Conservation (phyloP, 2,797 vertebrate species). For the Pterois miles region DNA sequence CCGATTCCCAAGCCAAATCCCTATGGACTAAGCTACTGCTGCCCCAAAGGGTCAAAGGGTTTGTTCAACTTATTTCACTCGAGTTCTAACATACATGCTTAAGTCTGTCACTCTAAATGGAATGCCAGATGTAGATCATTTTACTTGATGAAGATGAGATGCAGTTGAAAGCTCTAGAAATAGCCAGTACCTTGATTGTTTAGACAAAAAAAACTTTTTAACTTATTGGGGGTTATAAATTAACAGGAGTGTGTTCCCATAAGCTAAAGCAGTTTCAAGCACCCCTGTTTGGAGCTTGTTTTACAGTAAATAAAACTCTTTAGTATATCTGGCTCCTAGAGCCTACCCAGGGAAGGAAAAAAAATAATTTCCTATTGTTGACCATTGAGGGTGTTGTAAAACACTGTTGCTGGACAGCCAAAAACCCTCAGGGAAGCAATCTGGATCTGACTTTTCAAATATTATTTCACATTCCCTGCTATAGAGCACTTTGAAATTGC, state of each 20-base stretch:
- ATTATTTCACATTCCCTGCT: slow-evolving; percentile 49
- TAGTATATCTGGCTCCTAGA: slow-evolving; percentile 1
- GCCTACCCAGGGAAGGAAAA: not conserved
- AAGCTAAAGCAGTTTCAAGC: not conserved
- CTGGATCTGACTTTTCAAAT: slow-evolving; percentile 53
- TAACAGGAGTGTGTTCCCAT: not conserved
- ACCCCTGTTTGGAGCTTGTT: not conserved
- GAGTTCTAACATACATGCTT: too few relatives aligned
- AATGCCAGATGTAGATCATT: not conserved
- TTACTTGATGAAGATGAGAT: not conserved
- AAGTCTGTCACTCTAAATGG: not conserved
- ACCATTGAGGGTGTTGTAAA: slow-evolving; percentile 33
- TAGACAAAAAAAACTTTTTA: not conserved
- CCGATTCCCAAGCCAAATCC: too few relatives aligned
- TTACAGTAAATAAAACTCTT: not conserved
- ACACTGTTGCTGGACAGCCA: slow-evolving; percentile 1
- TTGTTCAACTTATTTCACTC: too few relatives aligned
- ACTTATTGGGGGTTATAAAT: not conserved
- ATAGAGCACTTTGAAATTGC: slow-evolving; percentile 22
- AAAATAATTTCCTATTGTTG: slow-evolving; percentile 35
- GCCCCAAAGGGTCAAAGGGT: too few relatives aligned
- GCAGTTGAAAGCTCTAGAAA: not conserved
- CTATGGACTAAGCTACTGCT: too few relatives aligned
- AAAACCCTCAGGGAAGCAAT: slow-evolving; percentile 40
- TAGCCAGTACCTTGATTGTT: not conserved